Base-by-base conservation (phyloP, 2,888 invertebrate genomes). In the Drosophila tanythrix region DNA sequence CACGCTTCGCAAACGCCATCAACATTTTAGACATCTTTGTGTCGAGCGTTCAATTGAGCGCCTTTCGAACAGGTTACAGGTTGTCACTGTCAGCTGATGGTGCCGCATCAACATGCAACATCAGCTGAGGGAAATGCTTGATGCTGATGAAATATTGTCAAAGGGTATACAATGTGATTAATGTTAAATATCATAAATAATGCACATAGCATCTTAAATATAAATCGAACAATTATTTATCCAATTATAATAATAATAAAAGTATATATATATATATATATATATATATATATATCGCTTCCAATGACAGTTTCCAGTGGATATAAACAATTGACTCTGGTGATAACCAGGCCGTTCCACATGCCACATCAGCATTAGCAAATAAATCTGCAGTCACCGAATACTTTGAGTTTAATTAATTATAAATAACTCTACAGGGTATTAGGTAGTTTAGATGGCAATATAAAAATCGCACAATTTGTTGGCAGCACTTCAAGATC, bases 31-130 rank as follows among this genome's bases (percentile, higher is more conserved):
- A 50, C 56, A 51, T 35, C 59, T 29, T 58, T 35, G 29, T 43
- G 35, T 31, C 65, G 51, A 40, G 58, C 60, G 29, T 51, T 31
- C 78, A 81, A 81, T 79, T 81, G 82, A 68, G 60, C 66, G 70
- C 40, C 62, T 68, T 78, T 70, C 63, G 73, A 83, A 83, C 84
- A 87, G 84, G 79, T 87, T 83, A 81, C 84, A 87, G 84, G 82
- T 87, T 83, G 82, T 74, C 82, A 74, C 65, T 46, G 46, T 88
- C 87, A 82, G 67, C 75, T 62, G 72, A 75, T 62, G 59, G 27
- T 64, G 72, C 15, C 25, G 46, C 25, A 15, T 25, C 46, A 7
- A 15, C 46, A 25, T 46, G 46, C 72, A 60, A 53, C 53, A 71
- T 60, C 65, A 25, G 76, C 59, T 59, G 43, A 21, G 25, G 27